Base-by-base conservation (phyloP, 2,113 vertebrate species). In the Platycercus adscitus region DNA sequence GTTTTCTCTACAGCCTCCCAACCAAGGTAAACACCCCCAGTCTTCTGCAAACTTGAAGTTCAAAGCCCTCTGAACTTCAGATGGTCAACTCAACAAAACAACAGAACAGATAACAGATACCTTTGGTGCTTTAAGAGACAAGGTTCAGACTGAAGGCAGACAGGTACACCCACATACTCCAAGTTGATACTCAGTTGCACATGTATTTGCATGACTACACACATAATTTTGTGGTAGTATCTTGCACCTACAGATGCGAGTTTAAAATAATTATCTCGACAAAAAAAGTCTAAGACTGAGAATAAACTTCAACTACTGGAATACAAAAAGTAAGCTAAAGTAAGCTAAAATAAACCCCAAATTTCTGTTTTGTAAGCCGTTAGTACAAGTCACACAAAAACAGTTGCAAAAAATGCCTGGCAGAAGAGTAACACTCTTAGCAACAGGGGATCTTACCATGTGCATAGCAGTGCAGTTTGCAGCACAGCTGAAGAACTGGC, bases 171-270 rank as follows among this genome's bases (percentile, higher is more conserved):
- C 35, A 58, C 7, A 11, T 6, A 52, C 10, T 13, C 31, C 49
- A 11, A 15, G 21, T 0, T 25, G 13, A 47, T 33, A 35, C 37
- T 29, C 16, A 29, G 25, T 44, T 72, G 18, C 6, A 66, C 1
- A 1, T 20, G 16, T 18, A 43, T 4, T 5, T 33, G 37, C 0
- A 3, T 28, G 53, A 39, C 41, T 31, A 52, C 6, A 7, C 4
- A 4, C 44, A n/a, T 29, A 56, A 33, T 50, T 89, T 47, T 64
- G 23, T 63, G 21, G 39, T 53, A 31, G 11, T 58, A 49, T 44
- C 47, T 81, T 70, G 29, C 69, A 70, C 28, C 33, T 76, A 58
- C 14, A 86, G 24, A 37, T 16, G 6, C 1, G 19, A 58, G 35
- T 80, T 89, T 28, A 69, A 88, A 85, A 80, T 52, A 80, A 55